Conservation (phyloP, 2,888 invertebrate genomes). For the Mycalesis mineus region DNA sequence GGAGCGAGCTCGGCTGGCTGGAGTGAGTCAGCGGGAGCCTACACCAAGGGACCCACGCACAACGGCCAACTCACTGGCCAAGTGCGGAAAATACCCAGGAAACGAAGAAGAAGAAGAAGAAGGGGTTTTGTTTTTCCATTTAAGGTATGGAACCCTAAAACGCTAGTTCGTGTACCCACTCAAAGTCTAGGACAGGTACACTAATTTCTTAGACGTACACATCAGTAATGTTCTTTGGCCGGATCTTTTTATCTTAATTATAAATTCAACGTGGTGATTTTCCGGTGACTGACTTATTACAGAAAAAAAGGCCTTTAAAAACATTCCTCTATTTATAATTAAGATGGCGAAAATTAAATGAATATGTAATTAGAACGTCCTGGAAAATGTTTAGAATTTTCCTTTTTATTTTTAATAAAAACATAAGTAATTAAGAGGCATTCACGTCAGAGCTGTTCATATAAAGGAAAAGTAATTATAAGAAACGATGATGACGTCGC, state of each 20-base stretch:
- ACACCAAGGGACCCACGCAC: no score
- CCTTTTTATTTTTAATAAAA: conserved; percentile 44
- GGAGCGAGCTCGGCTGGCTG: no score
- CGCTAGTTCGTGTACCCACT: neutral
- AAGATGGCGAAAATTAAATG: conserved; percentile 28
- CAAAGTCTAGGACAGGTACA: conserved; percentile 5
- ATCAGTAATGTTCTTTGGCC: conserved; percentile 10
- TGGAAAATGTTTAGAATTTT: conserved; percentile 31
- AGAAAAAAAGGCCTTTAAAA: conserved; percentile 24
- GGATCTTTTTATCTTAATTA: conserved; percentile 17
- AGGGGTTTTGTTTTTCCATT: no score
- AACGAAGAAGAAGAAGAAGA: no score
- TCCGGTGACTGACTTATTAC: conserved; percentile 22
- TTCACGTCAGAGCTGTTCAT: conserved; percentile 53
- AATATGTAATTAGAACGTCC: conserved; percentile 30
- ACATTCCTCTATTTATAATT: conserved; percentile 28
- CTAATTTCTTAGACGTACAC: conserved; percentile 10
- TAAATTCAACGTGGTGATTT: conserved; percentile 25
- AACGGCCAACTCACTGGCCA: no score
- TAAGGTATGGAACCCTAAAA: no score
- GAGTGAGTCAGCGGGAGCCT: no score
- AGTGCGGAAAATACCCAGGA: no score
- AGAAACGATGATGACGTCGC: conserved; percentile 61
- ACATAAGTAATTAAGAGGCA: conserved; percentile 64
- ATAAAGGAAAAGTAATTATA: conserved; percentile 61